These are phyloP conservation scores for Dromiciops gliroides DNA, from an alignment of 2,113 vertebrate genomes.

Conservation along the genomic window DNA sequence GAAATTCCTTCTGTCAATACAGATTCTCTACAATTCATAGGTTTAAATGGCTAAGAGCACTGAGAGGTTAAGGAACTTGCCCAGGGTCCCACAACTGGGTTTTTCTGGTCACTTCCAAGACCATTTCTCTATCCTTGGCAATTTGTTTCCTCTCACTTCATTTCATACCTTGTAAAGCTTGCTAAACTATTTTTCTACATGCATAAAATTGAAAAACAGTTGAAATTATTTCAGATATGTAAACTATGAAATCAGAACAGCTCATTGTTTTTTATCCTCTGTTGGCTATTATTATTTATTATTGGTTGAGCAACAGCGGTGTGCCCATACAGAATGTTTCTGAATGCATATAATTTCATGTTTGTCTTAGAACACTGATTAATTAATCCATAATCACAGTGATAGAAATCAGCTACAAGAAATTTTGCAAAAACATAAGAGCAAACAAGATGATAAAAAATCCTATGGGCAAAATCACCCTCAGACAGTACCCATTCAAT, in stretches of 20 bases:
- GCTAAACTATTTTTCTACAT: background rate
- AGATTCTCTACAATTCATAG: background rate
- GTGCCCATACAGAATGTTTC: background rate
- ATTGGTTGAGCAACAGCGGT: background rate
- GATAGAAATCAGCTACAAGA: background rate
- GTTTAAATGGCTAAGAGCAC: background rate
- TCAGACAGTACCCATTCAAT: background rate
- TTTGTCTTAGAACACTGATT: background rate
- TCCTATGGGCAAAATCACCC: background rate
- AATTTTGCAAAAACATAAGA: background rate
- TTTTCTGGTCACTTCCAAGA: no score
- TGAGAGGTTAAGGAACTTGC: background rate
- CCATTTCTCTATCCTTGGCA: background rate
- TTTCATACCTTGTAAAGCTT: background rate
- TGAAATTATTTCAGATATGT: background rate
- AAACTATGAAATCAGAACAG: background rate
- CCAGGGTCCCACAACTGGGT: no score
- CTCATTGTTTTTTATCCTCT: background rate
- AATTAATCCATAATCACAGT: conserved; percentile 1
- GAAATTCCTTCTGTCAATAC: background rate
- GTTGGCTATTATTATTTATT: background rate
- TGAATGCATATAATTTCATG: background rate
- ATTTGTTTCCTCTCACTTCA: background rate
- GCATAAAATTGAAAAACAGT: background rate
- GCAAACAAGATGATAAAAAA: background rate